Evolutionary conservation across 2,888 invertebrate species (phyloP).

Genomic region (Acanthococcus lagerstroemiae): DNA sequence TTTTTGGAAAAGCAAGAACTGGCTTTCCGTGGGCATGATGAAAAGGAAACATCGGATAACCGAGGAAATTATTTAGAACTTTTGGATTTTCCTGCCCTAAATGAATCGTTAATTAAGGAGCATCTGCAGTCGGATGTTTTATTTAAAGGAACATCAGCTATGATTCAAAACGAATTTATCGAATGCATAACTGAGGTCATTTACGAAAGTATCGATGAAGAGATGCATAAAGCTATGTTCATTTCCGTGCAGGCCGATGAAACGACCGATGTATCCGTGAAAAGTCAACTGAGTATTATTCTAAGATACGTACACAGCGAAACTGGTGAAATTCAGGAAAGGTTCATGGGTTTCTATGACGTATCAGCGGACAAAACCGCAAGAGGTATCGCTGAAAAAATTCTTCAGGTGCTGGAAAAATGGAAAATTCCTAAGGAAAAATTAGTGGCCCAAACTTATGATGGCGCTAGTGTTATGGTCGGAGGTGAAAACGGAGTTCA

Average conservation of each 20-base stretch:
- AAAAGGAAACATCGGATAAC: conserved; percentile 4
- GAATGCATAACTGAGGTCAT: not conserved
- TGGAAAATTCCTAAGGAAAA: not conserved
- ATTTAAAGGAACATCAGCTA: too few species aligned
- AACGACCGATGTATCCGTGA: conserved; percentile 23
- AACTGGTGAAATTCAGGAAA: not conserved
- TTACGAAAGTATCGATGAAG: not conserved
- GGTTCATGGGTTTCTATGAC: conserved; percentile 29
- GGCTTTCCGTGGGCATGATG: conserved; percentile 31
- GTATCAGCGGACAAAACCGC: conserved; percentile 1
- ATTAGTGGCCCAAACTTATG: conserved; percentile 37
- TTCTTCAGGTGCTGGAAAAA: too few species aligned
- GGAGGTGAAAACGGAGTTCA: conserved; percentile 29
- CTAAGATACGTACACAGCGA: conserved; percentile 22
- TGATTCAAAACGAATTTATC: too few species aligned
- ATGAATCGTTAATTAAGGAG: conserved; percentile 10
- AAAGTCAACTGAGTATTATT: conserved; percentile 31
- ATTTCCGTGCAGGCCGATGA: conserved; percentile 32
- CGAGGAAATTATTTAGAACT: conserved; percentile 32
- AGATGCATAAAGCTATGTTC: conserved; percentile 7
- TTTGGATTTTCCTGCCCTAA: conserved; percentile 13
- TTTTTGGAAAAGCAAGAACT: conserved; percentile 32
- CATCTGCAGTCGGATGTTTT: conserved; percentile 9
- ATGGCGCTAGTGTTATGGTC: conserved; percentile 39
- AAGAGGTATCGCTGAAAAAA: not conserved